Percentiles rank a stretch among this genome's conserved stretches.
These are phyloP conservation scores for Standfussiana lucernea DNA, from an alignment of 2,888 invertebrate species.

Conservation along the genomic window DNA sequence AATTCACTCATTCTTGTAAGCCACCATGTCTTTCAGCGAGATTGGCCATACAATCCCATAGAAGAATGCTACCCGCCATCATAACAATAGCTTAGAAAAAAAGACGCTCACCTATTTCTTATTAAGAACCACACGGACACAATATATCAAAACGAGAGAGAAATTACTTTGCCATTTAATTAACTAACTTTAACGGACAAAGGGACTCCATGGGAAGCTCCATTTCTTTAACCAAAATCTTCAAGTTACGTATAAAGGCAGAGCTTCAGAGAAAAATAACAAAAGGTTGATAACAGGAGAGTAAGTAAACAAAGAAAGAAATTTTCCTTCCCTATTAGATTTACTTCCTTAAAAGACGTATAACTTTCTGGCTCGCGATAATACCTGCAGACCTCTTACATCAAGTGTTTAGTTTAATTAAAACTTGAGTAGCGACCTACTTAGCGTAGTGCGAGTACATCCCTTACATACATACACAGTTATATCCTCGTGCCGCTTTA, in stretches of 20 bases:
- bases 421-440: constrained; percentile 63
- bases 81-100: constrained; percentile 1
- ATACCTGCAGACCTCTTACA: constrained; percentile 61
- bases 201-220: constrained; percentile 46
- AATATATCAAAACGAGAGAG: constrained; percentile 51
- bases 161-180: constrained; percentile 56
- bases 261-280: constrained; percentile 64
- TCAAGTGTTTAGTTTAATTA: constrained; percentile 67
- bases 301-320: constrained; percentile 68
- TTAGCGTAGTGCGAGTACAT: constrained; percentile 39
- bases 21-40: background rate
- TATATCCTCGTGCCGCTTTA: constrained; percentile 31
- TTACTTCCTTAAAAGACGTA: constrained; percentile 70
- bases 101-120: constrained; percentile 32
- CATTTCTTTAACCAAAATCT: constrained; percentile 57
- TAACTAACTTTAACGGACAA: constrained; percentile 54
- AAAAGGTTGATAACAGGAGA: constrained; percentile 68
- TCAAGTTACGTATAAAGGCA: constrained; percentile 58
- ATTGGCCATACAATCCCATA: constrained; percentile 5
- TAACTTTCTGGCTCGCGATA: constrained; percentile 67
- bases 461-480: constrained; percentile 12
- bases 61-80: background rate
- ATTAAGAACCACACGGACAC: constrained; percentile 13
- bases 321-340: constrained; percentile 70
- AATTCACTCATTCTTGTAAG: constrained; percentile 1